A percentile compares a stretch with the other conserved stretches of the same genome.
These are phyloP conservation scores for Seriola dumerili DNA, from an alignment of 2,113 vertebrate genomes.

Conservation along the genomic window DNA sequence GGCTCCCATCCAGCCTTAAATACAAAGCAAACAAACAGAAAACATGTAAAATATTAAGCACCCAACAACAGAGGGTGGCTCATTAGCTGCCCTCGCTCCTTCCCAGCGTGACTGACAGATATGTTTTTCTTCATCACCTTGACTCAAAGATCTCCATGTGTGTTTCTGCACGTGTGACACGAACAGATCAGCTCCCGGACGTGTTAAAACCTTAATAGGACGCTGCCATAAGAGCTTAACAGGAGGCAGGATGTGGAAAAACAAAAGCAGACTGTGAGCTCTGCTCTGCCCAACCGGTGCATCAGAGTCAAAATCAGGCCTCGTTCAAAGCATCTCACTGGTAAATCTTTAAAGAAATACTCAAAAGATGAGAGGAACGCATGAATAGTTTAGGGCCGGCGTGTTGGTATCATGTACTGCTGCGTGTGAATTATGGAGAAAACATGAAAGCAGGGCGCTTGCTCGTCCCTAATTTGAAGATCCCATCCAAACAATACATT, in stretches of 20 bases:
- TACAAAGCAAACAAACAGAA: not conserved
- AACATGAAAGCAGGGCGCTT: not conserved
- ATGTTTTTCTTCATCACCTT: not conserved
- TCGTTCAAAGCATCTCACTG: not conserved
- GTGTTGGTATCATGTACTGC: not conserved
- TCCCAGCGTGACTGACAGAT: not conserved
- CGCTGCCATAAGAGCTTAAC: not conserved
- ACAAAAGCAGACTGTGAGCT: slow-evolving; percentile 21
- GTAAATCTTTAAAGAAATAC: slow-evolving; percentile 11
- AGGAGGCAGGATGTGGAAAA: slow-evolving; percentile 3
- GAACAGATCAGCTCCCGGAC: not conserved
- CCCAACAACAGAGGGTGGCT: not conserved
- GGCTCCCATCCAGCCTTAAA: not conserved
- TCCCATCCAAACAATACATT: not conserved
- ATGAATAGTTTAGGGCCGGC: slow-evolving; percentile 1
- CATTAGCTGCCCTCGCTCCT: not conserved
- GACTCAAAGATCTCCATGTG: not conserved
- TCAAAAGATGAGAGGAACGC: not conserved
- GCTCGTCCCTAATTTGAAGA: not conserved
- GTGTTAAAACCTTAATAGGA: slow-evolving; percentile 4
- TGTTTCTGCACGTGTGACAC: not conserved
- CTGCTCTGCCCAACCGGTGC: slow-evolving; percentile 23
- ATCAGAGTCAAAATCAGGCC: not conserved
- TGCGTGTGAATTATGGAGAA: not conserved
- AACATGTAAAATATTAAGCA: not conserved